A percentile compares a stretch with the other conserved stretches of the same genome.
Conservation (phyloP, 2,888 invertebrate genomes). For the Incurvaria masculella region DNA sequence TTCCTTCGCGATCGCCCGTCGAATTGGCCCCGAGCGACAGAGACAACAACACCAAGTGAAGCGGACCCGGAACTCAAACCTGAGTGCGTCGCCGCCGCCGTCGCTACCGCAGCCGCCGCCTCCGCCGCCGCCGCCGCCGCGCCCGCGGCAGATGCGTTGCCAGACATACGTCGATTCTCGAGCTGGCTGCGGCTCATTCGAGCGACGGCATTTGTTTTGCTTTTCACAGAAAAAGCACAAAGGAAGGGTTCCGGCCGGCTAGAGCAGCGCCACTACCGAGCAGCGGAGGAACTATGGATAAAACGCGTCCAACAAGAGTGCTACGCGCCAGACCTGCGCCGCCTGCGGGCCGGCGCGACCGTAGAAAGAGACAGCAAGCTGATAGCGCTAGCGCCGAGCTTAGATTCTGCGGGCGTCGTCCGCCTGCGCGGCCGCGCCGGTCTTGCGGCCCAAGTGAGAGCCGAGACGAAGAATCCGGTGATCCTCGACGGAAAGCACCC, state of each 20-base stretch:
- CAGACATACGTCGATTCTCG: neutral
- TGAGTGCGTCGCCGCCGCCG: too few species aligned
- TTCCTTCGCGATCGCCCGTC: neutral
- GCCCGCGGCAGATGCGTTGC: neutral
- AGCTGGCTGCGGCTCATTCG: neutral
- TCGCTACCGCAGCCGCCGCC: too few species aligned
- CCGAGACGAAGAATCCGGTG: conserved; percentile 1
- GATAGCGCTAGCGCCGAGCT: neutral
- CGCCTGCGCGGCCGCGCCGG: neutral
- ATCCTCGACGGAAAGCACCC: conserved; percentile 9
- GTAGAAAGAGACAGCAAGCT: neutral
- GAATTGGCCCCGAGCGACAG: too few species aligned
- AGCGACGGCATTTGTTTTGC: neutral
- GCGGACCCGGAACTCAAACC: too few species aligned
- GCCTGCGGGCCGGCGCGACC: neutral
- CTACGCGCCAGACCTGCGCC: neutral
- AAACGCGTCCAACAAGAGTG: neutral
- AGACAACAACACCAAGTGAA: too few species aligned
- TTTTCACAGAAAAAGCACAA: neutral
- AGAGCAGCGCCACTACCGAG: neutral
- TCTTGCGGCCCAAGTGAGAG: neutral
- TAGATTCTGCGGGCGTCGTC: neutral
- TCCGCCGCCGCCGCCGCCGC: neutral
- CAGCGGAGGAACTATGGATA: neutral
- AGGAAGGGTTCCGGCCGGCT: neutral